Evolutionary conservation across 2,797 vertebrate genomes (phyloP), one percentile per base, ranked within the genome.

Genomic region (Sebastiscus tertius): DNA sequence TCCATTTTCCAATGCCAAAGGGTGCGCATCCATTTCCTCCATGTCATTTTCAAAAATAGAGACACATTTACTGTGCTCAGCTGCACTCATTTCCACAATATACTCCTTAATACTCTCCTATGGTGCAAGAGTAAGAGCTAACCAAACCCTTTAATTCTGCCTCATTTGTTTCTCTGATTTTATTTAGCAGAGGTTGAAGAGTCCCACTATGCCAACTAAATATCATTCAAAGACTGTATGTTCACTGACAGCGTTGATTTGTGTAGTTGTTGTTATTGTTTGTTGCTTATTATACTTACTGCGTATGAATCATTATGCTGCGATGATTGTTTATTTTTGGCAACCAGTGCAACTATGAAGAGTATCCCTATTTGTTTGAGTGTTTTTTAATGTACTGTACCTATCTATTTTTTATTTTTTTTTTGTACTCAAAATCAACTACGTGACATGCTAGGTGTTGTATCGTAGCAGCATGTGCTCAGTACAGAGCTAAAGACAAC

Each of bases 141-240:
- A 94, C 91, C 90, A 92, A 95, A 94, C 94, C 94, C 94, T 95
- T 95, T 95, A 95, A 95, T 92, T 93, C 90, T 92, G 91, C 89
- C 87, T 91, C 88, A 77, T 93, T 87, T 72, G 49, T 85, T 83
- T 87, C 56, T 89, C 52, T 65, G 63, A 67, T 85, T 85, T 86
- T 83, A 55, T 82, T 89, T 61, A 31, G 60, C 49, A 31, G 81
- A 88, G 62, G 77, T 33, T 79, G 82, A 86, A 70, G 80, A 81
- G 73, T 85, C 77, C 85, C 90, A 84, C 91, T 89, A 92, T 92
- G 93, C 92, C 91, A 94, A 94, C 89, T 63, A 61, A 87, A 90
- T 75, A 84, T 88, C 74, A 80, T 82, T 90, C 74, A 75, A 87
- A 88, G 84, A 79, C 89, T 92, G 85, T 89, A 88, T 61, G 80